Base-by-base conservation (phyloP, 2,888 invertebrate genomes). In the Gymnosoma rotundatum region DNA sequence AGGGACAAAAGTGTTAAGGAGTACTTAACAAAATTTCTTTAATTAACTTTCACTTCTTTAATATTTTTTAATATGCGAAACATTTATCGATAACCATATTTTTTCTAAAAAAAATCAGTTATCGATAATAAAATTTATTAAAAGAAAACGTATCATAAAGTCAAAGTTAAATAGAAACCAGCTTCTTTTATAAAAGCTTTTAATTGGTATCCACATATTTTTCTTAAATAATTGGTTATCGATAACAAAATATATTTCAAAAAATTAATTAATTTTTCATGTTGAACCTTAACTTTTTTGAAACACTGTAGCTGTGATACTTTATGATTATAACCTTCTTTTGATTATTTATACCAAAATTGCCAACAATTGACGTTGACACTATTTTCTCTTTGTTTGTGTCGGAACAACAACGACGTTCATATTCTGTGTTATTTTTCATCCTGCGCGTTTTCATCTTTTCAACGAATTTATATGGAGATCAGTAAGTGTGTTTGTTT, bases 341-440 rank as follows among this genome's bases (percentile, higher is more conserved):
- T 52, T 80, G 58, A 64, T 64, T 78, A 85, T 83, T 83, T 84
- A 78, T 82, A 74, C 82, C 70, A 69, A 76, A 84, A 86, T 81
- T 87, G 86, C 86, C 85, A 86, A 84, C 88, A 87, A 86, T 88
- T 87, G 87, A 85, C 86, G 87, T 83, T 88, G 86, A 87, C 88
- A 88, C 85, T 86, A 86, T 85, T 78, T 61, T 72, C 38, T 74
- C 84, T 74, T 83, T 85, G 83, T 72, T 63, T 72, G 64, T 56
- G 72, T 38, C 42, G 54, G 21, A 52, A 52, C 60, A 75, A 45
- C 75, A 58, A 52, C 50, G 45, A 74, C 50, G 45, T 75, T 76
- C 52, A 76, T 78, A 74, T 58, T 42, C 58, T 73, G 52, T 73
- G 52, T 70, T 75, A 56, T 58, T 64, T 70, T 75, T 81, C 70